Evolutionary conservation across 1,140 invertebrate species (phyloP).

Genomic region (Argopecten irradians): DNA sequence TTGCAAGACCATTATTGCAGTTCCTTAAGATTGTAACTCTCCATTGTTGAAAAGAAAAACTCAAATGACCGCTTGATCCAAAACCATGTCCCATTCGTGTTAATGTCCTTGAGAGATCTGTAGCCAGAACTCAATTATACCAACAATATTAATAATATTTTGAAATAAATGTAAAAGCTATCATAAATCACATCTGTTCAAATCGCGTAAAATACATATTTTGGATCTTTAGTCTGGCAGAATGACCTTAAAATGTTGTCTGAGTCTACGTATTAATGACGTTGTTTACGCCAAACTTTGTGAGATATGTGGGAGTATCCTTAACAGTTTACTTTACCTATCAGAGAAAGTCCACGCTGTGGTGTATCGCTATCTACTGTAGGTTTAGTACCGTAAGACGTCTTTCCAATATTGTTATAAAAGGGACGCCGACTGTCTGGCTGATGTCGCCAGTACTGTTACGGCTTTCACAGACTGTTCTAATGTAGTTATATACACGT

Average conservation of each 20-base stretch:
- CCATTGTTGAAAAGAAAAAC: background rate
- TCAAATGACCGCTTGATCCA: background rate
- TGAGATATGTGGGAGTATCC: background rate
- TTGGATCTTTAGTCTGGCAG: background rate
- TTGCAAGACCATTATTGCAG: no score
- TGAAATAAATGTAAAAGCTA: background rate
- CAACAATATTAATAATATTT: background rate
- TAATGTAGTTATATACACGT: no score
- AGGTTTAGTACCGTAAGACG: background rate
- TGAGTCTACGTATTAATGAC: background rate
- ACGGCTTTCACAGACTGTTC: no score
- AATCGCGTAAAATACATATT: background rate
- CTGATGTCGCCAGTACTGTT: background rate
- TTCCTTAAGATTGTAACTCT: background rate
- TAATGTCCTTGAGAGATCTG: background rate
- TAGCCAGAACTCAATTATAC: background rate
- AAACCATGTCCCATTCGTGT: background rate
- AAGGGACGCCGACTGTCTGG: slow-evolving; percentile 12
- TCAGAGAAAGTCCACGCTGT: background rate
- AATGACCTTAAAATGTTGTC: background rate
- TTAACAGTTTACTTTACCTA: background rate
- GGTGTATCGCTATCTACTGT: background rate
- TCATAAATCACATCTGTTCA: background rate
- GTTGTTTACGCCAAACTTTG: background rate
- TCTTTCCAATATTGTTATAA: background rate